Conservation (phyloP, 2,797 vertebrate species). For the Podarcis lilfordi region DNA sequence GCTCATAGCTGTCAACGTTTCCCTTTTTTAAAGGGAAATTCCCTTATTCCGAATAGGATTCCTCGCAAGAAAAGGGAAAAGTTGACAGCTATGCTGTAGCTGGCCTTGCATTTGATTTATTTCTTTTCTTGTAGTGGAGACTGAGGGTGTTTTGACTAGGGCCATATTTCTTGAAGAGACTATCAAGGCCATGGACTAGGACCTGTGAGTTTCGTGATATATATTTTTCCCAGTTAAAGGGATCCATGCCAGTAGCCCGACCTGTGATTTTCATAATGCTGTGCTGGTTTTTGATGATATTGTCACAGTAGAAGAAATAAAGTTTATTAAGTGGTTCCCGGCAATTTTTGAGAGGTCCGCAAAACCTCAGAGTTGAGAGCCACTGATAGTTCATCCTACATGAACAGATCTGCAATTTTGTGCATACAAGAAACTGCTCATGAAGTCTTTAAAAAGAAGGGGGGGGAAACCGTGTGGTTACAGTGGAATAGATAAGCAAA, state of each 20-base stretch:
- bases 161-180: background rate
- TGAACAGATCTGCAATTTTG: slow-evolving; percentile 64
- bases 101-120: no score
- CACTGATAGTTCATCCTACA: slow-evolving; percentile 53
- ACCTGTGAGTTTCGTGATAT: background rate
- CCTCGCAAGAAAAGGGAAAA: no score
- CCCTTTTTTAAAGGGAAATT: no score
- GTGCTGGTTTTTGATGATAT: background rate
- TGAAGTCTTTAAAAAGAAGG: slow-evolving; percentile 26
- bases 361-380: background rate
- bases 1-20: no score
- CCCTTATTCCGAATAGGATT: no score
- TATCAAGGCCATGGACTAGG: background rate
- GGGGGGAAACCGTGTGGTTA: slow-evolving; percentile 43
- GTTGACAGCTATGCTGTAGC: no score
- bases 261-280: background rate
- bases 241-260: background rate
- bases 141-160: background rate
- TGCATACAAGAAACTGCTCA: slow-evolving; percentile 64
- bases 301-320: background rate
- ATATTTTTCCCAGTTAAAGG: background rate
- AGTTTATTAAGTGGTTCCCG: background rate
- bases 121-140: background rate
- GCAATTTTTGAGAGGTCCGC: background rate
- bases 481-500: slow-evolving; percentile 64